phyloP scores from a whole-genome alignment of 2,113 vertebrate species.

The Phalacrocorax carbo region DNA sequence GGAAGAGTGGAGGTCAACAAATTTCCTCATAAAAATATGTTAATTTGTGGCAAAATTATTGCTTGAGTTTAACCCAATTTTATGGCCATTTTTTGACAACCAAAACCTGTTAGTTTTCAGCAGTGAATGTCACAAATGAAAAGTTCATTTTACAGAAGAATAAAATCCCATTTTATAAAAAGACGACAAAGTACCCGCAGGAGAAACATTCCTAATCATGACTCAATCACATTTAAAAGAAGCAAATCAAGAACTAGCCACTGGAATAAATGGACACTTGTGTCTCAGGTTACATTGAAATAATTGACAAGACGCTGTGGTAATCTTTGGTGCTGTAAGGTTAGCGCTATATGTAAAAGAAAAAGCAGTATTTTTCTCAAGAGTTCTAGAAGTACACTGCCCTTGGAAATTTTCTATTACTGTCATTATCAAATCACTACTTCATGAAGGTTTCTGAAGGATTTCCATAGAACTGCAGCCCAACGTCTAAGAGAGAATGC shows the following conservation, averaged over 20 bases:
- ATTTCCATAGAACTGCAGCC: neutral
- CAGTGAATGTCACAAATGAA: neutral
- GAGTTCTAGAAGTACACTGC: neutral
- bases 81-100: neutral
- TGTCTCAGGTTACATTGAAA: neutral
- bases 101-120: neutral
- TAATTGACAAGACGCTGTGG: neutral
- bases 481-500: rapidly evolving
- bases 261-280: neutral
- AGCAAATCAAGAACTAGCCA: neutral
- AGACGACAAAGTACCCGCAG: neutral
- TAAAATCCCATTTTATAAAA: neutral
- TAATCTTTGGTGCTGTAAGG: neutral
- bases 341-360: neutral
- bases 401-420: neutral
- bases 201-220: neutral
- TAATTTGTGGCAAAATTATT: neutral
- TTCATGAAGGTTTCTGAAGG: neutral
- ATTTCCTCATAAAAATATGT: neutral
- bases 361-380: neutral
- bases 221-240: neutral
- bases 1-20: neutral
- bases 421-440: neutral
- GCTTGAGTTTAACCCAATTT: neutral
- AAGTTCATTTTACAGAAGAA: neutral